Evolutionary conservation across 2,797 vertebrate species (phyloP).

Genomic region (Thripadectes ignobilis): DNA sequence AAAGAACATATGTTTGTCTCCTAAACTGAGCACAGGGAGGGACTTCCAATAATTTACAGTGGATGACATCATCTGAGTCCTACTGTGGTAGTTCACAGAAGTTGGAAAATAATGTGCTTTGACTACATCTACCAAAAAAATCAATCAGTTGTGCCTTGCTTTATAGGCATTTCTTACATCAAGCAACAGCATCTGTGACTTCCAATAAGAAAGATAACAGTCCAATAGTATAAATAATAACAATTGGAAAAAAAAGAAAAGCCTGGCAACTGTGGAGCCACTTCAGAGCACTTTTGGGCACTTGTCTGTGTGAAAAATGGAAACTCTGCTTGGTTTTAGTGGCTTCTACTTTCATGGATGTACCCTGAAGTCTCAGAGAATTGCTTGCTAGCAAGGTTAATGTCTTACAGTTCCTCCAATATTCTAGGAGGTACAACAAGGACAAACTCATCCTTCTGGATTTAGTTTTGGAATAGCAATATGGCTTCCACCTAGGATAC

Average conservation of each 20-base stretch:
- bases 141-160: neutral
- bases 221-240: neutral
- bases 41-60: conserved; percentile 26
- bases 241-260: neutral
- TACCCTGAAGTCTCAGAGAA: neutral
- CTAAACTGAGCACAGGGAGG: neutral
- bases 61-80: neutral
- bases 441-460: neutral
- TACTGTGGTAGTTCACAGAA: neutral
- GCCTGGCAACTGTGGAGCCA: neutral
- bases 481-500: neutral
- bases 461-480: neutral
- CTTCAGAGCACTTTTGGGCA: neutral
- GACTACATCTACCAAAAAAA: neutral
- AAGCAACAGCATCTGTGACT: neutral
- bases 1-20: conserved; percentile 3
- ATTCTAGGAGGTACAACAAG: neutral
- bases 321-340: neutral
- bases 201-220: neutral
- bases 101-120: neutral
- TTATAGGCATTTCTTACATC: neutral
- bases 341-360: neutral
- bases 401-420: neutral
- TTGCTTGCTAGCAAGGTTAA: neutral
- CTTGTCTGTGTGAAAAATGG: neutral